These are phyloP conservation scores for Pipra filicauda DNA, from an alignment of 2,113 vertebrate genomes.

Conservation along the genomic window DNA sequence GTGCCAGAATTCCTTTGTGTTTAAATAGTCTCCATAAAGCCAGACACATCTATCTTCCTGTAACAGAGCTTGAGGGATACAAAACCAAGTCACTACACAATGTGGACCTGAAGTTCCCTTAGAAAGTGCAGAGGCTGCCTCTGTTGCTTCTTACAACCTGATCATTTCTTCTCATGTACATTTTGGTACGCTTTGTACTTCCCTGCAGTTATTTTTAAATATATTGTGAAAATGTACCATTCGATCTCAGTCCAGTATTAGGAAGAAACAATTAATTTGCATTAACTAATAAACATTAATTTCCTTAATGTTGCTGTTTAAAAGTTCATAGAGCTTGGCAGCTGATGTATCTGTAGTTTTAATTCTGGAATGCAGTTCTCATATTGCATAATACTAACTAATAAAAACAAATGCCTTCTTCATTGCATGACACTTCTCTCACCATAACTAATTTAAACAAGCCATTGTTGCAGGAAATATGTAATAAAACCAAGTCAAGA, in stretches of 20 bases:
- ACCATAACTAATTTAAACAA: neutral
- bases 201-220: neutral
- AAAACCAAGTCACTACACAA: neutral
- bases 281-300: neutral
- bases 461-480: neutral
- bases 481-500: neutral
- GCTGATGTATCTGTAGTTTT: neutral
- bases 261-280: neutral
- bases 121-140: neutral
- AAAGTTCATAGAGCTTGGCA: neutral
- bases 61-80: neutral
- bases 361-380: neutral
- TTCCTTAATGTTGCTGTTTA: neutral
- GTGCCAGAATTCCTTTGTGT: neutral
- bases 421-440: neutral
- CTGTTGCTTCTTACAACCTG: neutral
- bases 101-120: neutral
- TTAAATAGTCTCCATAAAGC: neutral
- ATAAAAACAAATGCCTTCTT: slow-evolving; percentile 5
- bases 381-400: neutral
- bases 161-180: neutral
- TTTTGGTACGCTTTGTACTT: neutral
- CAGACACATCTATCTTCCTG: neutral
- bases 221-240: neutral
- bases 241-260: neutral